Percentiles rank a stretch among this genome's conserved stretches.
phyloP scores from a whole-genome alignment of 2,888 invertebrate genomes.

The Lycocerus yunnanus region DNA sequence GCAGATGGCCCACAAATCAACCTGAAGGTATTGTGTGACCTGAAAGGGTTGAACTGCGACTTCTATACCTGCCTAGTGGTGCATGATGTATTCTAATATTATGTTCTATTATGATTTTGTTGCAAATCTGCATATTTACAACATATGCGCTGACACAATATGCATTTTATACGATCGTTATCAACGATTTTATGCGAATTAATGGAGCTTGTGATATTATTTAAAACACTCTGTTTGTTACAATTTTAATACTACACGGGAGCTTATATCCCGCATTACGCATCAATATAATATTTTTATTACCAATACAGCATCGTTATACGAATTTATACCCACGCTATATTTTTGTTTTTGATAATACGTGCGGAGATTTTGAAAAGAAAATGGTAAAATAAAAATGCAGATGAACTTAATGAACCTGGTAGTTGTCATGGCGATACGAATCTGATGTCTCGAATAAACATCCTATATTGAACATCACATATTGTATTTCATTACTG shows the following conservation, averaged over 20 bases:
- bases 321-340: background rate
- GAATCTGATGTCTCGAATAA: conserved; percentile 44
- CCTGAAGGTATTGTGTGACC: conserved; percentile 48
- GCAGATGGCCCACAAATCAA: conserved; percentile 55
- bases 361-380: conserved; percentile 7
- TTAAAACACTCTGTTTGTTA: conserved; percentile 37
- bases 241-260: background rate
- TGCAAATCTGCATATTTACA: conserved; percentile 51
- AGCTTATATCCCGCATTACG: background rate
- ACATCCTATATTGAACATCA: conserved; percentile 46
- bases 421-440: conserved; percentile 42
- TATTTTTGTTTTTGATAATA: background rate
- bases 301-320: background rate
- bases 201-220: conserved; percentile 54
- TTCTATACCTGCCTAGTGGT: conserved; percentile 52
- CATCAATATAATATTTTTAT: background rate
- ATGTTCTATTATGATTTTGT: conserved; percentile 47
- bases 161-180: conserved; percentile 44
- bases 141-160: conserved; percentile 43
- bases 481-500: conserved; percentile 45
- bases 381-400: conserved; percentile 21
- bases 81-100: conserved; percentile 52
- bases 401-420: conserved; percentile 45
- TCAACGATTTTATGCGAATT: conserved; percentile 51
- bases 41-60: conserved; percentile 46